phyloP scores from a whole-genome alignment of 2,888 invertebrate species.

The Labia minor region DNA sequence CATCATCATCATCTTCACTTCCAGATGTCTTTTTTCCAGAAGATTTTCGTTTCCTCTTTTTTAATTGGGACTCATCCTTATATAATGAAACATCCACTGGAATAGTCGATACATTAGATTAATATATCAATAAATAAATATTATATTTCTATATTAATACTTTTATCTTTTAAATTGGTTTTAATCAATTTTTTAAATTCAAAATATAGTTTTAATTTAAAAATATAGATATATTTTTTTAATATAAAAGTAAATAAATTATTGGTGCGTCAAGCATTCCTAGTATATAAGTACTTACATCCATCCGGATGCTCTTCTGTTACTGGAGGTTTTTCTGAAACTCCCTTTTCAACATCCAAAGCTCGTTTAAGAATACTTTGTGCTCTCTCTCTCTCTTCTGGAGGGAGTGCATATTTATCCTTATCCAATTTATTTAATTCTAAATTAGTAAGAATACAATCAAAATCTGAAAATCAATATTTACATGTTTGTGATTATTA shows the following conservation, averaged over 20 bases:
- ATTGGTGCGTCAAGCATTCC: too few species aligned
- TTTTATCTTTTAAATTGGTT: too few species aligned
- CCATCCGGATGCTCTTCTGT: constrained; percentile 81
- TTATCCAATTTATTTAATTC: constrained; percentile 62
- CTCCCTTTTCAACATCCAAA: constrained; percentile 66
- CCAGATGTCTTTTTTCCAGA: constrained; percentile 19
- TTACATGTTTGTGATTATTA: too few species aligned
- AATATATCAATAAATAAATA: too few species aligned
- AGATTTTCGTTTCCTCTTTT: constrained; percentile 38
- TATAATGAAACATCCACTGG: constrained; percentile 74
- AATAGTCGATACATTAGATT: too few species aligned
- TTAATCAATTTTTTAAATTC: too few species aligned
- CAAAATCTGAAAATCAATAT: constrained; percentile 54
- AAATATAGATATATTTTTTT: too few species aligned
- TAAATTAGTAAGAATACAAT: constrained; percentile 78
- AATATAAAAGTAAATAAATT: too few species aligned
- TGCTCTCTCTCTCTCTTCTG: constrained; percentile 64
- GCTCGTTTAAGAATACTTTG: constrained; percentile 75
- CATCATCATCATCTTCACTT: constrained; percentile 21
- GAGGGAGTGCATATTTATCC: constrained; percentile 57
- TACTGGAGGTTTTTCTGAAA: constrained; percentile 49
- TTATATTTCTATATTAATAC: too few species aligned
- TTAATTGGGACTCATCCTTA: constrained; percentile 71
- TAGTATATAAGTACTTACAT: too few species aligned
- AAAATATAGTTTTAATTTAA: too few species aligned